Evolutionary conservation across 2,113 vertebrate genomes (phyloP), one percentile per base, ranked within the genome.

Genomic region (Nothocercus nigrocapillus): DNA sequence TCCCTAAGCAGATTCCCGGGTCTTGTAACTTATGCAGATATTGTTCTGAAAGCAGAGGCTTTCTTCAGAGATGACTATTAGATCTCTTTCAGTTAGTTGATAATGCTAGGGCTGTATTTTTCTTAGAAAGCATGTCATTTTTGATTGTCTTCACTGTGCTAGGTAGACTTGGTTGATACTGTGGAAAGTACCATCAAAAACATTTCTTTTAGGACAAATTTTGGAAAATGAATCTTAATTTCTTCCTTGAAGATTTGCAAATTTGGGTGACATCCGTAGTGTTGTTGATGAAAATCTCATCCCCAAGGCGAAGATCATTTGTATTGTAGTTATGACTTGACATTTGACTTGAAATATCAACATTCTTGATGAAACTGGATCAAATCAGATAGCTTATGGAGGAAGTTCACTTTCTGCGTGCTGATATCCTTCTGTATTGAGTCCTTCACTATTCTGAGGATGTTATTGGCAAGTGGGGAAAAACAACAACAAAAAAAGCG

Each of bases 281-380:
- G 59, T 21, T 0, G 1, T 94, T 93, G 70, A 86, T 86, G 77
- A 69, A 90, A 89, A 73, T 78, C 61, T 89, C 47, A 93, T 94
- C 89, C 77, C 83, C 81, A 44, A 58, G 90, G 94, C 86, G 87
- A 95, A 96, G 95, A 92, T 86, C 89, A 95, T 96, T 96, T 95
- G 14, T 95, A 21, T 75, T 95, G 89, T 90, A 89, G 86, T 90
- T 90, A 66, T 61, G 83, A 92, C 69, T 92, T 92, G 86, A 93
- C 94, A 90, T 0, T 3, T 92, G 90, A 89, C 90, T 93, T 94
- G 69, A 79, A 72, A 47, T 89, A 90, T 75, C 81, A 89, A 9
- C 73, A 56, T 38, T 84, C 47, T 82, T 25, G 13, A 58, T 78
- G 83, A 93, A 92, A 90, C 73, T 68, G 69, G 34, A 96, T 95